These are phyloP conservation scores for Todus mexicanus DNA, from an alignment of 2,797 vertebrate species.

Conservation along the genomic window DNA sequence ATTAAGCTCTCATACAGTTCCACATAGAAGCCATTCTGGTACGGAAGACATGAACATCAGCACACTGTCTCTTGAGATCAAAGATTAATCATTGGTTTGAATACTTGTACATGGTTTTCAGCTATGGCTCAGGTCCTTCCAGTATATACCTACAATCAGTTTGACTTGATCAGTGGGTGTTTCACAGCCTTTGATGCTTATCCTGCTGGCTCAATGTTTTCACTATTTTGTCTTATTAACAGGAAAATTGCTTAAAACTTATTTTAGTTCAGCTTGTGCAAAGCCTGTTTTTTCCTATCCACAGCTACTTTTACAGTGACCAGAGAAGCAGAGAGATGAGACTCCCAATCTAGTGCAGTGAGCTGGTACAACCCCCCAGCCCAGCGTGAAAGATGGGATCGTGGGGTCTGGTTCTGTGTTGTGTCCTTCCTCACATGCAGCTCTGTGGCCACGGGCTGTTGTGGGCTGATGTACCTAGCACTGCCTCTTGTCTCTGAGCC, in stretches of 20 bases:
- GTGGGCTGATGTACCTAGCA: background rate
- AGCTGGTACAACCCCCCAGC: background rate
- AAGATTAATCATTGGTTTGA: background rate
- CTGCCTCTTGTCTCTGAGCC: background rate
- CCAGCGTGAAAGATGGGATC: background rate
- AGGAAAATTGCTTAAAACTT: background rate
- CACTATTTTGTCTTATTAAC: background rate
- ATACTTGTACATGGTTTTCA: background rate
- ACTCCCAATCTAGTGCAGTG: accelerated
- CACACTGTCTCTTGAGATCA: accelerated
- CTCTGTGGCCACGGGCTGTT: background rate
- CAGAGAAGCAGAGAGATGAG: background rate
- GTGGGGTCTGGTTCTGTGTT: background rate
- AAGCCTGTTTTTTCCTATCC: background rate
- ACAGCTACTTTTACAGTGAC: background rate
- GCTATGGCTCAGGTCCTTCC: background rate
- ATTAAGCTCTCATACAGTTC: background rate
- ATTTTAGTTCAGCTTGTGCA: background rate
- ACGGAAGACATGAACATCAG: background rate
- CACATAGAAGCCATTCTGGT: background rate
- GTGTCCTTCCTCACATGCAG: background rate
- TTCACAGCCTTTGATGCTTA: background rate
- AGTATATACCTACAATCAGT: background rate
- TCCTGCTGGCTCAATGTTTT: background rate
- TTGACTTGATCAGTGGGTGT: accelerated